phyloP scores from a whole-genome alignment of 2,888 invertebrate species.

The Saturnia pavonia region DNA sequence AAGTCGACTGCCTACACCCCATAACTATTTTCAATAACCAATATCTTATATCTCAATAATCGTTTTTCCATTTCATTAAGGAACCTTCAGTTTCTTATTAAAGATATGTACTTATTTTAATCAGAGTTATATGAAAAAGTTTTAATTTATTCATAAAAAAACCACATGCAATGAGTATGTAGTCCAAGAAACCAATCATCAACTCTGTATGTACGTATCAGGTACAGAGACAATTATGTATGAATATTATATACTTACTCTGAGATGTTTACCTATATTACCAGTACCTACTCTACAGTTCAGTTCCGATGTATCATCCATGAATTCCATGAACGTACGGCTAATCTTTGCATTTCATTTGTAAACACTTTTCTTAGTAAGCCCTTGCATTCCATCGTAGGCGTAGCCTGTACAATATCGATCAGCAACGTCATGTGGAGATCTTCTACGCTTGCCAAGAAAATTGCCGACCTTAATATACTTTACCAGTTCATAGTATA shows the following conservation, averaged over 20 bases:
- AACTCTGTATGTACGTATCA: background rate
- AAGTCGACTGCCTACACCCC: too few species aligned
- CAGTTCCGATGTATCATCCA: background rate
- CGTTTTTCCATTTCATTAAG: background rate
- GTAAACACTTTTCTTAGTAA: background rate
- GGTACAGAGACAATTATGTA: too few species aligned
- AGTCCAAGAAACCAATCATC: background rate
- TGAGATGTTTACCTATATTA: too few species aligned
- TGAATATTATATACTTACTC: too few species aligned
- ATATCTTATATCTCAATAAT: too few species aligned
- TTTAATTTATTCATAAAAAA: too few species aligned
- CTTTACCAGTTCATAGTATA: background rate
- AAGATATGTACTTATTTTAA: background rate
- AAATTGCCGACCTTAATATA: background rate
- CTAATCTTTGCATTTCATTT: background rate
- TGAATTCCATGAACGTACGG: background rate
- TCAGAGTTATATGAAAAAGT: background rate
- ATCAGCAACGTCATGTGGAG: background rate
- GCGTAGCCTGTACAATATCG: background rate
- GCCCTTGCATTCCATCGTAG: constrained; percentile 11
- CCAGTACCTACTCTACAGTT: background rate
- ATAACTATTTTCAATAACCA: too few species aligned
- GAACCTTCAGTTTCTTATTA: background rate
- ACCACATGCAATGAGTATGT: background rate
- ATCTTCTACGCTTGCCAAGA: background rate